These are phyloP conservation scores for Ernsta delagoae DNA, from an alignment of 2,888 invertebrate genomes.

Conservation along the genomic window DNA sequence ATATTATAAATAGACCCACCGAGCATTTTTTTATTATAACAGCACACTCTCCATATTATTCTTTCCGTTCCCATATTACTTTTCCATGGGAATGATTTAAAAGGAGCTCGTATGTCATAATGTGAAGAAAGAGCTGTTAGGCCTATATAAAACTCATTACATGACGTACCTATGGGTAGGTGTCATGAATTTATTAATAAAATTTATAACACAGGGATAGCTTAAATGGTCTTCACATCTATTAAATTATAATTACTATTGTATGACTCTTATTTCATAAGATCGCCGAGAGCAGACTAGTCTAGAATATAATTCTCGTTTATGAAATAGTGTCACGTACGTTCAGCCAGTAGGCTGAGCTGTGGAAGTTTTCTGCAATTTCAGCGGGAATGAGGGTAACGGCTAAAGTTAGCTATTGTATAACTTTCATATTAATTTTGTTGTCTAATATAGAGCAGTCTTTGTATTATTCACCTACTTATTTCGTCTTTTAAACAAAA, in stretches of 20 bases:
- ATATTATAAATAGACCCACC: constrained; percentile 5
- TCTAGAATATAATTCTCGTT: not conserved
- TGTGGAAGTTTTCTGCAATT: constrained; percentile 1
- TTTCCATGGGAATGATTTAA: no score
- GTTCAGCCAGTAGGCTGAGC: not conserved
- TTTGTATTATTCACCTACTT: not conserved
- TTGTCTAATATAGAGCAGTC: not conserved
- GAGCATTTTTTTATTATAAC: not conserved
- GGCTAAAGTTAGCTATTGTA: not conserved
- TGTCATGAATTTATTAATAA: no score
- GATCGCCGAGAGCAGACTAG: not conserved
- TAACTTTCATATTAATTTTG: constrained; percentile 1
- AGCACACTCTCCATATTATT: not conserved
- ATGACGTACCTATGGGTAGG: no score
- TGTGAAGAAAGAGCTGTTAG: no score
- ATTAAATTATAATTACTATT: no score
- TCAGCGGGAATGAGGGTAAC: not conserved
- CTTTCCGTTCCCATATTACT: not conserved
- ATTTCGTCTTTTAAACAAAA: no score
- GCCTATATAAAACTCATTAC: no score
- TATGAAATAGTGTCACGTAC: constrained; percentile 4
- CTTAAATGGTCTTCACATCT: no score
- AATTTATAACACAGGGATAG: no score
- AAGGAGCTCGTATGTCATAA: not conserved
- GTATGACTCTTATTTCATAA: not conserved